phyloP scores from a whole-genome alignment of 2,888 invertebrate species.

The Rotaria magnacalcarata region DNA sequence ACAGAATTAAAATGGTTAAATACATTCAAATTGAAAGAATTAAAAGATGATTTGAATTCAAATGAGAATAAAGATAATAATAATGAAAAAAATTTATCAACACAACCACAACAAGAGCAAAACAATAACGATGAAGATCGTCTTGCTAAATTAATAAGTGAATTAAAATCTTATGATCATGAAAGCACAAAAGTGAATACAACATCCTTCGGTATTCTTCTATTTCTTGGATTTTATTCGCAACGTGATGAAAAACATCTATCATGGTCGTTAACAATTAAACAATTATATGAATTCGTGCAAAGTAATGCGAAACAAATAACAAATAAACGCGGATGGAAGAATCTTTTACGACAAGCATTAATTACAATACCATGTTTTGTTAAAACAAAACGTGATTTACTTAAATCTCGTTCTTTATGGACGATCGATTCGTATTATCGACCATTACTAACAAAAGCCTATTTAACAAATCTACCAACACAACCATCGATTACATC shows the following conservation, averaged over 20 bases:
- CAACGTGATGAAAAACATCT: slow-evolving; percentile 15
- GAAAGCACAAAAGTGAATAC: not conserved
- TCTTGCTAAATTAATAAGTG: slow-evolving; percentile 29
- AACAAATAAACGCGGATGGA: slow-evolving; percentile 31
- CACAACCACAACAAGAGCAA: not conserved
- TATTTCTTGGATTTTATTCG: slow-evolving; percentile 1
- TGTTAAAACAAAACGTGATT: slow-evolving; percentile 18
- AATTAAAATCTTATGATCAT: not conserved
- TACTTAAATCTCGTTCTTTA: not conserved
- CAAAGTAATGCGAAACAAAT: not conserved
- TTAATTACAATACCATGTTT: slow-evolving; percentile 21
- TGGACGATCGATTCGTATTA: slow-evolving; percentile 32
- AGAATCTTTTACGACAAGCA: slow-evolving; percentile 1
- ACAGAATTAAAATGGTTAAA: slow-evolving; percentile 32
- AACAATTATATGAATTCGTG: slow-evolving; percentile 5
- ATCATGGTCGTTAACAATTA: not conserved
- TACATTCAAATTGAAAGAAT: slow-evolving; percentile 33
- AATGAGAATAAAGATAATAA: not conserved
- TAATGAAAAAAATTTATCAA: not conserved
- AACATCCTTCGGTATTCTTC: not conserved
- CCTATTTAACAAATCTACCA: not conserved
- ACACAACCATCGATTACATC: not conserved
- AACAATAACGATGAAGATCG: slow-evolving; percentile 17
- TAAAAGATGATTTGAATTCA: not conserved
- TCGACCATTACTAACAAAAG: slow-evolving; percentile 35